phyloP scores from a whole-genome alignment of 1,140 invertebrate genomes.

The Thaumatotibia leucotreta region DNA sequence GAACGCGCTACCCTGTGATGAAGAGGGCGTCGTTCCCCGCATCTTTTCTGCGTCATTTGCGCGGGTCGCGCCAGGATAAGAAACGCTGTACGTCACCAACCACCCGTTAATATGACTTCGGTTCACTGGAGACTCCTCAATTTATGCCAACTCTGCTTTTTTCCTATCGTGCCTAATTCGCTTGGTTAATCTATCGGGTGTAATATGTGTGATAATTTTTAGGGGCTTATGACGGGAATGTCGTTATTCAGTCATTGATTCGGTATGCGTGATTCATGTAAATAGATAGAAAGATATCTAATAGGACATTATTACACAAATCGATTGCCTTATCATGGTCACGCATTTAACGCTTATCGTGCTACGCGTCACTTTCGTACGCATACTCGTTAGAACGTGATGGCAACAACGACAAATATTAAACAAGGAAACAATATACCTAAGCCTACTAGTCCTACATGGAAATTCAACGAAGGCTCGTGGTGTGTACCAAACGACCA shows the following conservation, averaged over 20 bases:
- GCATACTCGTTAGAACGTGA: too few relatives aligned
- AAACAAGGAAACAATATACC: too few relatives aligned
- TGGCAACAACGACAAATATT: too few relatives aligned
- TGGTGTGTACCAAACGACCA: too few relatives aligned
- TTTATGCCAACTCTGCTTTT: slow-evolving; percentile 50
- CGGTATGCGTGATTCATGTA: too few relatives aligned
- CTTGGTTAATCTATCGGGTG: slow-evolving; percentile 26
- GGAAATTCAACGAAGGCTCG: too few relatives aligned
- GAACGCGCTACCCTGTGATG: slow-evolving; percentile 24
- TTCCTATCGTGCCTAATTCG: slow-evolving; percentile 59
- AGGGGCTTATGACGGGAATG: slow-evolving; percentile 8
- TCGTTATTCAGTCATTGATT: not conserved
- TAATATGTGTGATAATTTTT: slow-evolving; percentile 25
- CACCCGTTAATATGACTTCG: slow-evolving; percentile 44
- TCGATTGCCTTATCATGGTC: too few relatives aligned
- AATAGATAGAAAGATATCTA: too few relatives aligned
- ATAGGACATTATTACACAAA: too few relatives aligned
- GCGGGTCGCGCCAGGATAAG: slow-evolving; percentile 39
- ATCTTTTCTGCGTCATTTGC: slow-evolving; percentile 60
- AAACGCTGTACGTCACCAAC: slow-evolving; percentile 37
- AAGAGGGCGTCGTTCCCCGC: slow-evolving; percentile 39
- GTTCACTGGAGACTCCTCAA: slow-evolving; percentile 51
- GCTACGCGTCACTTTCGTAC: too few relatives aligned
- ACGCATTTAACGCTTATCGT: too few relatives aligned
- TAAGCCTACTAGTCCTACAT: too few relatives aligned